phyloP scores from a whole-genome alignment of 2,113 vertebrate species.

The Podarcis muralis region DNA sequence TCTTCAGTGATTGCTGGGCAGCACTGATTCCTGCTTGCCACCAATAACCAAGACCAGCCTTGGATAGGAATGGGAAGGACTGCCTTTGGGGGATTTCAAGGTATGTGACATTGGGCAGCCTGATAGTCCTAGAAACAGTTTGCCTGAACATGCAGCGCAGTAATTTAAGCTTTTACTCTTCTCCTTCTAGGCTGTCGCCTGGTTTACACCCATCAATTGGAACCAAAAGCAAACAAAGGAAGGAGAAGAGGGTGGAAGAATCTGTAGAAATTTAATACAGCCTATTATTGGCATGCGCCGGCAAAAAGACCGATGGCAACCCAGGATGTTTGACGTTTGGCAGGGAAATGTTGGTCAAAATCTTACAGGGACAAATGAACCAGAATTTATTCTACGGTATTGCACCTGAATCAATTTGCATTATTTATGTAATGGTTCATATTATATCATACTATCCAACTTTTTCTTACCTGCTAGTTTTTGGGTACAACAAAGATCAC shows the following conservation, averaged over 20 bases:
- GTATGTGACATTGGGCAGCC: background rate
- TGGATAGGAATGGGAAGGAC: background rate
- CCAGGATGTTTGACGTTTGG: background rate
- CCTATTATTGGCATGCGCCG: background rate
- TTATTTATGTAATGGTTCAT: background rate
- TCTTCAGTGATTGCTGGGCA: too few species aligned
- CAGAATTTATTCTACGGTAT: slow-evolving; percentile 64
- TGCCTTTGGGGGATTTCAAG: background rate
- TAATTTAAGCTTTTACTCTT: background rate
- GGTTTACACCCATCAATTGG: slow-evolving; percentile 64
- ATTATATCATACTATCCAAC: background rate
- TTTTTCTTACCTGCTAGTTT: too few species aligned
- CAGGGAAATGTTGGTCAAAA: background rate
- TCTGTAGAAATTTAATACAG: slow-evolving; percentile 1
- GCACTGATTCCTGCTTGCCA: too few species aligned
- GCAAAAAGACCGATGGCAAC: background rate
- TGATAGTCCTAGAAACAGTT: background rate
- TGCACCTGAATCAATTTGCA: background rate
- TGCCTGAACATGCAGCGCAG: background rate
- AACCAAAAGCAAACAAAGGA: slow-evolving; percentile 46
- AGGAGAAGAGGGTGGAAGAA: slow-evolving; percentile 32
- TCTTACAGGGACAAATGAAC: slow-evolving; percentile 12
- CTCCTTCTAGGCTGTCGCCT: slow-evolving; percentile 66
- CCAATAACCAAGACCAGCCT: too few species aligned
- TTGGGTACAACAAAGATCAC: too few species aligned